Conservation (phyloP, 2,797 vertebrate species). For the Petrocephalus sullivani region DNA sequence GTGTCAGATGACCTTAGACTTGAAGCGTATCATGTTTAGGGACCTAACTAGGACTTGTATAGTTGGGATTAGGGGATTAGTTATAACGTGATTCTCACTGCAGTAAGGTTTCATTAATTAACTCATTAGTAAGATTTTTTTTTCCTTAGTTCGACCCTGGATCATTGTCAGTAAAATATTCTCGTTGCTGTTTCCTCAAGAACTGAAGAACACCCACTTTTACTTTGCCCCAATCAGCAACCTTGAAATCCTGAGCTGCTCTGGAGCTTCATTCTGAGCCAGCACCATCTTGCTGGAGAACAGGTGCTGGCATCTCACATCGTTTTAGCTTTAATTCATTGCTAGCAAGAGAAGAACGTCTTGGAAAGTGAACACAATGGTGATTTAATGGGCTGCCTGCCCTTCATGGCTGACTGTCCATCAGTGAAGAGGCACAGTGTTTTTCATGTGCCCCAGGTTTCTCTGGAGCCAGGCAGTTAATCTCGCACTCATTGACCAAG, state of each 20-base stretch:
- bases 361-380: conserved; percentile 35
- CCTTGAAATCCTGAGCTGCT: conserved; percentile 29
- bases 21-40: neutral
- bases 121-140: neutral
- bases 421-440: conserved; percentile 6
- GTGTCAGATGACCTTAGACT: neutral
- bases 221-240: neutral
- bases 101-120: neutral
- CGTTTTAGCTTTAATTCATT: conserved; percentile 41
- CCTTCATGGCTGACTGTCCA: conserved; percentile 27
- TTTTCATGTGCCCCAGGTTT: conserved; percentile 9
- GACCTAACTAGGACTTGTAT: neutral
- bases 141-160: neutral
- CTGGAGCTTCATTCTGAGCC: conserved; percentile 21
- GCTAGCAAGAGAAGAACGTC: conserved; percentile 34
- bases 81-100: neutral
- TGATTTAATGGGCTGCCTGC: conserved; percentile 36
- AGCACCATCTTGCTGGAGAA: conserved; percentile 25
- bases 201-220: neutral
- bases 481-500: conserved; percentile 21
- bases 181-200: neutral
- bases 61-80: neutral
- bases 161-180: neutral
- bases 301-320: conserved; percentile 35
- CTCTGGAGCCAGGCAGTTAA: conserved; percentile 14